Conservation (phyloP, 2,113 vertebrate genomes). For the Protomyctophum bolini region DNA sequence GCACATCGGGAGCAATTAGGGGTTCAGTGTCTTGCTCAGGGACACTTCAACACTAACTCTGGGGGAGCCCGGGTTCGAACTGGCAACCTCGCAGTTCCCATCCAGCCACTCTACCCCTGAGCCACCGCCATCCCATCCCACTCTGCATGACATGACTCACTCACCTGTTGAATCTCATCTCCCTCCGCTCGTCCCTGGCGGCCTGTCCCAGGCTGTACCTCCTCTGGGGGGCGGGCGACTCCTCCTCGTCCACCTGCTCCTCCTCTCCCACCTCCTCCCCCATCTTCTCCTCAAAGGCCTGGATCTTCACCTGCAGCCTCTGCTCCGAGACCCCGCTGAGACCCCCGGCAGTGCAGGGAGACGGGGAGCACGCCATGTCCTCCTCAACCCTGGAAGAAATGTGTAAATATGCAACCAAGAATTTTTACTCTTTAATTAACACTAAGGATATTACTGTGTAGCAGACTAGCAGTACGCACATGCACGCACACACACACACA, state of each 20-base stretch:
- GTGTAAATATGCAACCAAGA: no score
- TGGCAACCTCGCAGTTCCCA: no score
- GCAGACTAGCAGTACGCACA: conserved; percentile 3
- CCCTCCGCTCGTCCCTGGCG: conserved; percentile 83
- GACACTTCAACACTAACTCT: no score
- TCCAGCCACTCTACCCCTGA: no score
- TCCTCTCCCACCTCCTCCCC: conserved; percentile 71
- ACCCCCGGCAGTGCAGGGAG: conserved; percentile 41
- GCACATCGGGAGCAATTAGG: no score
- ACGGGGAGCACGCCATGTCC: conserved; percentile 6
- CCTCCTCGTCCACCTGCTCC: conserved; percentile 65
- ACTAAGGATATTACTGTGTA: no score
- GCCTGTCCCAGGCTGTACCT: conserved; percentile 85
- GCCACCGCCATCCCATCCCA: no score
- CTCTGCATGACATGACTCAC: neutral
- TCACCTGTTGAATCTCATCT: conserved; percentile 89
- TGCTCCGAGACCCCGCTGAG: conserved; percentile 67
- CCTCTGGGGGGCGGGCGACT: conserved; percentile 72
- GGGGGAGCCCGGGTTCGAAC: no score
- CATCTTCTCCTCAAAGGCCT: conserved; percentile 85
- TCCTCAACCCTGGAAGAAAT: conserved; percentile 37
- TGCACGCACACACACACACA: neutral
- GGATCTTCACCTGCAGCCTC: conserved; percentile 84
- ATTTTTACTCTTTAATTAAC: no score
- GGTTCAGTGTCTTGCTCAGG: no score